These are phyloP conservation scores for Monochamus alternatus DNA, from an alignment of 2,888 invertebrate species.

Conservation along the genomic window DNA sequence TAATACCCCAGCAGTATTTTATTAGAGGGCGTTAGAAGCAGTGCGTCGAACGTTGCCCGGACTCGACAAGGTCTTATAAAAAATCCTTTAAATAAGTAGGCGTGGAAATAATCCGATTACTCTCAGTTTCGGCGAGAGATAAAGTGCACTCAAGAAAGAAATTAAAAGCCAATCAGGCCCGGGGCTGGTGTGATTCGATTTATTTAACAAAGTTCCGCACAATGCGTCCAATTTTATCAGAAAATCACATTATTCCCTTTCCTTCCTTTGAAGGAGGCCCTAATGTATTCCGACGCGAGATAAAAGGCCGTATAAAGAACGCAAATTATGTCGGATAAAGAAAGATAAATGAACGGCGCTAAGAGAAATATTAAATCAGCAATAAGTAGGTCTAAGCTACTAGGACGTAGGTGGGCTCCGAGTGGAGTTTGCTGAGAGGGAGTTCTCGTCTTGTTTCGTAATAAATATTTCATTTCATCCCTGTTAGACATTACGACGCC, in stretches of 20 bases:
- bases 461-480: neutral
- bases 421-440: neutral
- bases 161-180: slow-evolving; percentile 38
- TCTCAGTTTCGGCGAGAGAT: slow-evolving; percentile 26
- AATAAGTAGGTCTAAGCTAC: slow-evolving; percentile 49
- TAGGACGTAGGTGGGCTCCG: slow-evolving; percentile 8
- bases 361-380: slow-evolving; percentile 55
- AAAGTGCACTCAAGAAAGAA: slow-evolving; percentile 32
- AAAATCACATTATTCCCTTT: slow-evolving; percentile 43
- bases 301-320: slow-evolving; percentile 46
- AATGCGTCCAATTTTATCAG: slow-evolving; percentile 43
- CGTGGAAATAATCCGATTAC: slow-evolving; percentile 16
- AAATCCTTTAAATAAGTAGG: neutral
- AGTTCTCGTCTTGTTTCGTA: neutral
- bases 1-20: no score
- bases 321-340: slow-evolving; percentile 50
- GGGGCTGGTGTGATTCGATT: slow-evolving; percentile 35
- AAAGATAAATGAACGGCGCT: slow-evolving; percentile 55
- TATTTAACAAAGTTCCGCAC: slow-evolving; percentile 41
- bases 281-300: slow-evolving; percentile 43
- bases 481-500: no score
- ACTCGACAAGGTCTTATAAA: neutral
- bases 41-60: no score
- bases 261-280: slow-evolving; percentile 36
- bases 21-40: no score